A percentile compares a stretch with the other conserved stretches of the same genome.
phyloP scores from a whole-genome alignment of 2,797 vertebrate species.

The Macropus fuliginosus region DNA sequence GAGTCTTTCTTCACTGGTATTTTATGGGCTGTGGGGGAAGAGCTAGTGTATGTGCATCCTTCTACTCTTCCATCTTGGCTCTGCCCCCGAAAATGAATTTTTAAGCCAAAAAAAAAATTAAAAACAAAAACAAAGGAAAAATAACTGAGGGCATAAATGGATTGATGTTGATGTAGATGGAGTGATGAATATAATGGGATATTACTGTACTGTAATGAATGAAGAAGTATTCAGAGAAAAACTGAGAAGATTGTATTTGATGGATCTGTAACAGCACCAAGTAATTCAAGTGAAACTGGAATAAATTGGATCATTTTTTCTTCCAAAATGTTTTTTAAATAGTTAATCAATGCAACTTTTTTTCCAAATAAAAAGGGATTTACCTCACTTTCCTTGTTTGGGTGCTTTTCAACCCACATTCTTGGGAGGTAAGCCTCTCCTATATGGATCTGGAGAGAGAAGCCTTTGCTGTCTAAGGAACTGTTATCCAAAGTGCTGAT shows the following conservation, averaged over 20 bases:
- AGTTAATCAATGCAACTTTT: not conserved
- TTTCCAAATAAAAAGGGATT: conserved; percentile 35
- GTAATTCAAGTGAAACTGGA: not conserved
- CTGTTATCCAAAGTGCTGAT: conserved; percentile 87
- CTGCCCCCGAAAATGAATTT: not conserved
- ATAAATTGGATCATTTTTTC: not conserved
- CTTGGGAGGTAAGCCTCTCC: conserved; percentile 87
- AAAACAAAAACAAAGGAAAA: not conserved
- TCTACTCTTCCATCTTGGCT: too few species aligned
- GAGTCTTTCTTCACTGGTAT: too few species aligned
- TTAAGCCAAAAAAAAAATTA: not conserved
- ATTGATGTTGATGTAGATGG: not conserved
- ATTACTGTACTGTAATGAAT: not conserved
- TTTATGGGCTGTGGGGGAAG: too few species aligned
- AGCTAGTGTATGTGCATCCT: too few species aligned
- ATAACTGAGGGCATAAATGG: not conserved
- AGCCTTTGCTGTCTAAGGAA: conserved; percentile 85
- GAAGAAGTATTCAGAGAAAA: not conserved
- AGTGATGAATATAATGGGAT: not conserved
- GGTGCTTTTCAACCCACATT: conserved; percentile 94
- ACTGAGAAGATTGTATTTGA: not conserved
- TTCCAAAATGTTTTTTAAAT: conserved; percentile 24
- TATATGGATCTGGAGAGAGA: conserved; percentile 87
- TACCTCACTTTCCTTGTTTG: conserved; percentile 91
- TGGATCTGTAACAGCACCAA: not conserved